A percentile compares a stretch with the other conserved stretches of the same genome.
Conservation (phyloP, 2,797 vertebrate species). For the Acipenser transmontanus region DNA sequence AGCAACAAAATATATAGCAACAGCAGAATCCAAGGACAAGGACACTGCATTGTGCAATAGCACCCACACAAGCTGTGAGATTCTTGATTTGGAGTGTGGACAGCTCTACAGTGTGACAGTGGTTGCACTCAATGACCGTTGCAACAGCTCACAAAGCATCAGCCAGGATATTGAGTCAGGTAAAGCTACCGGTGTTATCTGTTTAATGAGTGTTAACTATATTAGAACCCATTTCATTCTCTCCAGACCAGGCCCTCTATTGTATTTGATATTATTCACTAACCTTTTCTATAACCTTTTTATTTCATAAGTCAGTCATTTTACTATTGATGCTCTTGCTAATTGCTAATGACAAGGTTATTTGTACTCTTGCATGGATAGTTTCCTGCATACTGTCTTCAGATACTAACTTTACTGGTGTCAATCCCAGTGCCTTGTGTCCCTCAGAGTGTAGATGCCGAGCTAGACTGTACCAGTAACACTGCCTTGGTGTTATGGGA, state of each 20-base stretch:
- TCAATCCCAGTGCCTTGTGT: conserved; percentile 54
- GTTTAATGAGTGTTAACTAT: not conserved
- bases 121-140: conserved; percentile 44
- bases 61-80: conserved; percentile 52
- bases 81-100: conserved; percentile 47
- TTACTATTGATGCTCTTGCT: not conserved
- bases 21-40: conserved; percentile 26
- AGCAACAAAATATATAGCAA: conserved; percentile 41
- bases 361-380: not conserved
- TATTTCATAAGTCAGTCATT: not conserved
- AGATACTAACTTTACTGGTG: not conserved
- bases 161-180: conserved; percentile 43
- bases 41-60: conserved; percentile 40
- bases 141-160: conserved; percentile 44
- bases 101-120: conserved; percentile 39
- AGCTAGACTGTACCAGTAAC: conserved; percentile 44
- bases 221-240: not conserved
- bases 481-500: conserved; percentile 49
- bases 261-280: not conserved
- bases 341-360: not conserved
- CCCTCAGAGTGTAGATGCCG: conserved; percentile 35
- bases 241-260: not conserved
- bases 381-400: too few relatives aligned
- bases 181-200: conserved; percentile 18
- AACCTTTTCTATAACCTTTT: not conserved